Evolutionary conservation across 1,140 invertebrate species (phyloP).

Genomic region (Gryllus bimaculatus): DNA sequence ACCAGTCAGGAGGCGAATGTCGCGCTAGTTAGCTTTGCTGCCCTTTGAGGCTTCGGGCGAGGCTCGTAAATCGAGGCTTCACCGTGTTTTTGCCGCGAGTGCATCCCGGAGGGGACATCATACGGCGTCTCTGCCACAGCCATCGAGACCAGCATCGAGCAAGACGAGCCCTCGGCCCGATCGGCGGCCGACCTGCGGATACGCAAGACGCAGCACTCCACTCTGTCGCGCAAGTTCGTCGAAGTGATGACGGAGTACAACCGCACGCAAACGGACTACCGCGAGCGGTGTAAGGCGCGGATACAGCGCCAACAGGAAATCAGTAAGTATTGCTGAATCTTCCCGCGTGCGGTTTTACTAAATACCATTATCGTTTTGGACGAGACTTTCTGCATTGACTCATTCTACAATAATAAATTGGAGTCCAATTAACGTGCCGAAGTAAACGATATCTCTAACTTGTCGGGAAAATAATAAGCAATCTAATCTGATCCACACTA

Average conservation of each 20-base stretch:
- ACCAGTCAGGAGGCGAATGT: no score
- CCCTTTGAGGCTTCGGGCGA: no score
- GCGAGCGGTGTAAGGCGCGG: constrained; percentile 96
- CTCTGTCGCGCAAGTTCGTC: constrained; percentile 93
- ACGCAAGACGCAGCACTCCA: constrained; percentile 97
- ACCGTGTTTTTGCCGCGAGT: background rate
- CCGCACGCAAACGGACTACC: constrained; percentile 97
- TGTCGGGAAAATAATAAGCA: no score
- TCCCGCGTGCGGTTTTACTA: no score
- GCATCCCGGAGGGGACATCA: background rate
- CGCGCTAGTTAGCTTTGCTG: no score
- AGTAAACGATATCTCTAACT: no score
- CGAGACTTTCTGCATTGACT: no score
- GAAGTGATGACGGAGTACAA: constrained; percentile 99
- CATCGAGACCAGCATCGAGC: constrained; percentile 99
- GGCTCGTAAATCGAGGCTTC: no score
- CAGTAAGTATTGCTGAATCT: constrained; percentile 52
- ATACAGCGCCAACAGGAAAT: constrained; percentile 99
- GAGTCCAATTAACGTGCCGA: no score
- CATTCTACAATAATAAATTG: no score
- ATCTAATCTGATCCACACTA: no score
- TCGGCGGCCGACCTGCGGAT: constrained; percentile 97
- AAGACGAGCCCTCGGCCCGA: constrained; percentile 96
- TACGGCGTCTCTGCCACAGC: constrained; percentile 43
- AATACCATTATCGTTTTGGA: no score